Evolutionary conservation across 2,113 vertebrate species (phyloP), one percentile per base, ranked within the genome.

Genomic region (Collichthys lucidus): DNA sequence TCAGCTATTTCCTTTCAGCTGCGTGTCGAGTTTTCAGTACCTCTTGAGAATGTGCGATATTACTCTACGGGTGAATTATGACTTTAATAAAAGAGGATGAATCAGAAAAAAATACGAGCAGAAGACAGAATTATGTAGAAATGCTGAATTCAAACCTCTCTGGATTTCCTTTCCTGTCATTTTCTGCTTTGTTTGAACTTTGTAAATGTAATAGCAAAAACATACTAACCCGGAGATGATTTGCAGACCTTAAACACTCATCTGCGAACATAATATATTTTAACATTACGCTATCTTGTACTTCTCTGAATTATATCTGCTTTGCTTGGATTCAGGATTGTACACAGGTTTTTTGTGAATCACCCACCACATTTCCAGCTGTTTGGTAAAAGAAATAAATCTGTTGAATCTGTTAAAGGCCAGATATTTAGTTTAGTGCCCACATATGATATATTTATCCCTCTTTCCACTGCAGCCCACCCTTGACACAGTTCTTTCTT

Each of bases 401-500:
- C 35, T 40, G 35, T 40, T 31, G 11, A 56, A 12, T 56, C 44
- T 66, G 26, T 52, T 24, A 9, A 42, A 2, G 24, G 49, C 16
- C 19, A 22, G 20, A 52, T 59, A 59, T 68, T 65, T 44, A 60
- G 3, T 67, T 68, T 79, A 12, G 35, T 61, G 14, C 19, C 11
- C 56, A 11, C 22, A 19, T 70, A 0, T 70, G 35, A 49, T 40
- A 22, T 63, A 22, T 44, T 56, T 20, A 22, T 83, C 29, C 65
- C 10, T 81, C 4, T 79, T 14, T 59, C 68, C n/a, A 62, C 53
- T 62, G 59, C 89, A 99, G 98, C 87, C 98, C 98, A 14, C 98
- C 98, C 29, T 91, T 99, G 94, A 99, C 97, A 0, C 96, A 98
- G 74, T 99, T 98, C 90, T 99, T 99, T 87, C 94, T 99, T 47